Conservation (phyloP, 2,888 invertebrate genomes). For the Ferdinandea cuprea region DNA sequence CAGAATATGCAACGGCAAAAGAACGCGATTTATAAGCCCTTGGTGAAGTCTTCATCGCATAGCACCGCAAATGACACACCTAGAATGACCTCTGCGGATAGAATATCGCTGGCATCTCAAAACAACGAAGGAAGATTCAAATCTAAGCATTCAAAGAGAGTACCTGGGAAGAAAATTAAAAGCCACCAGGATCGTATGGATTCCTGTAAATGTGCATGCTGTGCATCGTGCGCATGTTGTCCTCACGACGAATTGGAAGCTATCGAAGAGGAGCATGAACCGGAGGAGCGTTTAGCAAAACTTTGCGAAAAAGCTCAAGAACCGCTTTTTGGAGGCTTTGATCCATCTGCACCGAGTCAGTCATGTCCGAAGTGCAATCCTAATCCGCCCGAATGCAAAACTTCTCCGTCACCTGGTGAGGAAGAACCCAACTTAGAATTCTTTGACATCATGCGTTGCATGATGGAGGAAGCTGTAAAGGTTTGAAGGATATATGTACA, state of each 20-base stretch:
- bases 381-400: not conserved
- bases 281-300: conserved; percentile 6
- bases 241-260: conserved; percentile 62
- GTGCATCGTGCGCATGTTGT: not conserved
- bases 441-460: conserved; percentile 79
- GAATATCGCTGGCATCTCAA: not conserved
- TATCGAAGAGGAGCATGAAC: conserved; percentile 68
- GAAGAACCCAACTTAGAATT: conserved; percentile 78
- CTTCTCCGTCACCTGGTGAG: not conserved
- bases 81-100: not conserved
- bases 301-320: not conserved
- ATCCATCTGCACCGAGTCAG: conserved; percentile 9
- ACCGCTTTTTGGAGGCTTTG: conserved; percentile 13
- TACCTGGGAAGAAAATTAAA: not conserved
- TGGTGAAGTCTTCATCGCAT: not conserved
- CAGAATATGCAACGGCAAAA: not conserved
- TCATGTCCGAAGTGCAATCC: not conserved
- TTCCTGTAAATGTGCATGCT: not conserved
- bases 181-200: not conserved
- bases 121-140: not conserved
- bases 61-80: not conserved
- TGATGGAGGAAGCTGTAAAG: conserved; percentile 79
- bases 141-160: not conserved
- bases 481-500: conserved; percentile 45
- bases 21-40: not conserved